phyloP scores from a whole-genome alignment of 2,888 invertebrate species.

The Microchrysa polita region DNA sequence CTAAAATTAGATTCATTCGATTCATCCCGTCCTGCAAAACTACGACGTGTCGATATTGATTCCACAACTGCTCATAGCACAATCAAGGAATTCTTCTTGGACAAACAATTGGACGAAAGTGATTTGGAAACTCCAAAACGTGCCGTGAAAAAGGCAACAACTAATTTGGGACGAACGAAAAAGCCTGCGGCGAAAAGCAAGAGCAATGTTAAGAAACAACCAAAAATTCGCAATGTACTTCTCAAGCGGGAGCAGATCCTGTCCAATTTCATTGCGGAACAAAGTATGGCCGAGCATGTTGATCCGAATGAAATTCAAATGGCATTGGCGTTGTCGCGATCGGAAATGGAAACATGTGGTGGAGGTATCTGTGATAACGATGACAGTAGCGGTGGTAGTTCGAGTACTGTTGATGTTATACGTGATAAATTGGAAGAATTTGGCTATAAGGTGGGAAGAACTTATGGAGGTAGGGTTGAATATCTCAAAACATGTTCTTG shows the following conservation, averaged over 20 bases:
- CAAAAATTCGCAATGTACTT: slow-evolving; percentile 59
- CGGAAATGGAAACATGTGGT: slow-evolving; percentile 60
- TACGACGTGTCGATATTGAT: slow-evolving; percentile 11
- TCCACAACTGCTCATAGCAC: slow-evolving; percentile 3
- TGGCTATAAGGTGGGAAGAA: slow-evolving; percentile 66
- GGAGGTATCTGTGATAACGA: slow-evolving; percentile 39
- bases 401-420: slow-evolving; percentile 57
- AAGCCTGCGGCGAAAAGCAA: neutral
- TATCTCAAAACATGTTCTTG: too few relatives aligned
- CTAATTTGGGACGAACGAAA: neutral
- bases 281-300: slow-evolving; percentile 65
- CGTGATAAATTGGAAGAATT: slow-evolving; percentile 70
- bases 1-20: slow-evolving; percentile 10
- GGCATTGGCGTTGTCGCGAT: slow-evolving; percentile 74
- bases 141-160: neutral
- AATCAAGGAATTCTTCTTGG: slow-evolving; percentile 32
- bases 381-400: slow-evolving; percentile 40
- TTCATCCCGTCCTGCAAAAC: neutral
- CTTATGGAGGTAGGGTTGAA: slow-evolving; percentile 55
- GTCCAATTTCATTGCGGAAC: slow-evolving; percentile 59
- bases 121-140: slow-evolving; percentile 24
- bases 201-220: slow-evolving; percentile 54
- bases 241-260: slow-evolving; percentile 58
- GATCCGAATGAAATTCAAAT: slow-evolving; percentile 74
- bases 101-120: neutral